phyloP scores from a whole-genome alignment of 2,888 invertebrate species.

The Loripinus fragilis region DNA sequence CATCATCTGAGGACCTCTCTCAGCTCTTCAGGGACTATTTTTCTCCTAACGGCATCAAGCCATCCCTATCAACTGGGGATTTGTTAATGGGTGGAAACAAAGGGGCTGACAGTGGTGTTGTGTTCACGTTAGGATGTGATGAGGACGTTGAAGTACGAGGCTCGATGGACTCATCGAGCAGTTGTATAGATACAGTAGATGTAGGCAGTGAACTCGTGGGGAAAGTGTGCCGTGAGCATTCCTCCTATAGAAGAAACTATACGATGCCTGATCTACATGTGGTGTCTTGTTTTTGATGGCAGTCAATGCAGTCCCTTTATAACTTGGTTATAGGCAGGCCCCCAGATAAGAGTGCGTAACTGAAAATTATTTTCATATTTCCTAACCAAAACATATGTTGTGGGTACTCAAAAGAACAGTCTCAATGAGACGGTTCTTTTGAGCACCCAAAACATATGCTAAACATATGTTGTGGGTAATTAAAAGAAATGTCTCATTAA shows the following conservation, averaged over 20 bases:
- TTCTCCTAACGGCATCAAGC: conserved; percentile 27
- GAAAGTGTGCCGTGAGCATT: neutral
- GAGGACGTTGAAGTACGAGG: neutral
- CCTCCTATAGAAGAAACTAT: neutral
- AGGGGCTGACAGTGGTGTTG: conserved; percentile 49
- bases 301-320: too few species aligned
- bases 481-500: too few species aligned
- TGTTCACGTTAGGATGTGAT: conserved; percentile 49
- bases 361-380: too few species aligned
- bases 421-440: too few species aligned
- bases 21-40: conserved; percentile 43
- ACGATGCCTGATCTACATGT: conserved; percentile 25
- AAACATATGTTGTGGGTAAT: too few species aligned
- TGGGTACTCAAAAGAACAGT: too few species aligned
- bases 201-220: neutral
- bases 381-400: too few species aligned
- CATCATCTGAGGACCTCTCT: conserved; percentile 40
- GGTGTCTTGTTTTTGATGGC: conserved; percentile 2
- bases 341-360: too few species aligned
- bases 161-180: neutral
- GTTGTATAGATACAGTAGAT: neutral
- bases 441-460: too few species aligned
- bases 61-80: conserved; percentile 18
- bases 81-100: neutral
- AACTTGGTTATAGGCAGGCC: too few species aligned